Base-by-base conservation (phyloP, 2,797 vertebrate species). In the Parambassis ranga region DNA sequence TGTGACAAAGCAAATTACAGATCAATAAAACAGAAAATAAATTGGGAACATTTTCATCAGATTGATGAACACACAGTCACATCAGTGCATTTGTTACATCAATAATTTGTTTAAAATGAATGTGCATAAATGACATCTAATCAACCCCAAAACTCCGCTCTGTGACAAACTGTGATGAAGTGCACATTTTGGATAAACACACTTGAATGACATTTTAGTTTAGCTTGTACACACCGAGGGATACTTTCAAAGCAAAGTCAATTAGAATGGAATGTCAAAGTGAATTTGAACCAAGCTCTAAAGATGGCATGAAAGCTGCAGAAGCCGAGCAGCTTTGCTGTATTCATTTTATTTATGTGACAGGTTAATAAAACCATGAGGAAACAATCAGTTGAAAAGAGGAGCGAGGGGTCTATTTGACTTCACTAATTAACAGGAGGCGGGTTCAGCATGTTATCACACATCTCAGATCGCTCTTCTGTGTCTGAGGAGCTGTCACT, bases 401-500 rank as follows among this genome's bases (percentile, higher is more conserved):
- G 24, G 16, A 15, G 28, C 14, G 14, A 15, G 22, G 22, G 19
- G 33, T 32, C 35, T 22, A 20, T 44, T 36, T 47, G 56, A 53
- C 50, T 37, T 38, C 28, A 31, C 44, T 66, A 69, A 57, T 43
- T 65, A 62, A 71, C 76, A 68, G 38, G 38, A 41, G 49, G 46
- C 44, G 48, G 39, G 39, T 48, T 70, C 35, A 55, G 35, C 22
- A n/a, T 22, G 36, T 47, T 71, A 56, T 79, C 66, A n/a, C 61
- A 55, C 33, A 60, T 73, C 62, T 56, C 61, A 5, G 36, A 26
- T 48, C 4, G 3, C 38, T 69, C 50, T 67, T 31, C 36, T 19
- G 47, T 57, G 58, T 49, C 67, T 81, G 70, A 82, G 16, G 49
- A 82, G 77, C 76, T 78, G 70, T 79, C 64, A 49, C 35, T 46